Evolutionary conservation across 1,140 invertebrate genomes (phyloP).

Genomic region (Zaprionus davidi): DNA sequence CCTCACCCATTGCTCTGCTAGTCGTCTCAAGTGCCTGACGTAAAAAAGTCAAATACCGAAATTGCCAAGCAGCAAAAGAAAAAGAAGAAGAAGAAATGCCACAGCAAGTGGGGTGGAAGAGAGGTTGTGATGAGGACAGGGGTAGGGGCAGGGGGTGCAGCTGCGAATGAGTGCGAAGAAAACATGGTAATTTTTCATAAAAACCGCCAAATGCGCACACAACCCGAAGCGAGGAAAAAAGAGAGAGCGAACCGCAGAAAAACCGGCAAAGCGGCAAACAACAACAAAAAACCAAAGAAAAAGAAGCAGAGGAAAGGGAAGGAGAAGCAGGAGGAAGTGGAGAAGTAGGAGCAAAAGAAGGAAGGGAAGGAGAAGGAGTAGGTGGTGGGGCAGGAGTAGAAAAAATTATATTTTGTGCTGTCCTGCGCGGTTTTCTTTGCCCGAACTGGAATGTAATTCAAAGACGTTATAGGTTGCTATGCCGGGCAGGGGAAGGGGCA

Average conservation of each 20-base stretch:
- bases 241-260: conserved; percentile 26
- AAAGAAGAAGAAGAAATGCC: conserved; percentile 34
- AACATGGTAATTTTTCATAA: conserved; percentile 83
- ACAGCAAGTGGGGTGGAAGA: conserved; percentile 34
- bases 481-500: neutral
- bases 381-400: neutral
- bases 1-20: neutral
- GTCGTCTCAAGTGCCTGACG: conserved; percentile 74
- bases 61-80: conserved; percentile 65
- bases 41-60: conserved; percentile 78
- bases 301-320: neutral
- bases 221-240: conserved; percentile 66
- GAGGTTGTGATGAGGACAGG: too few relatives aligned
- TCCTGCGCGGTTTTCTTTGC: conserved; percentile 37
- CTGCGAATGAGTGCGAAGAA: conserved; percentile 76
- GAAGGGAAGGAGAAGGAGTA: neutral
- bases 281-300: conserved; percentile 32
- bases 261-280: conserved; percentile 57
- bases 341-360: neutral
- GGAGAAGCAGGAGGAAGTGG: neutral
- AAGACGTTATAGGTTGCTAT: conserved; percentile 50
- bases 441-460: conserved; percentile 61
- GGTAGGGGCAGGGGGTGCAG: neutral
- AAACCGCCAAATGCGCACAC: conserved; percentile 81
- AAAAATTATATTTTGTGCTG: conserved; percentile 40